Conservation (phyloP, 2,113 vertebrate species). For the Saccopteryx leptura region DNA sequence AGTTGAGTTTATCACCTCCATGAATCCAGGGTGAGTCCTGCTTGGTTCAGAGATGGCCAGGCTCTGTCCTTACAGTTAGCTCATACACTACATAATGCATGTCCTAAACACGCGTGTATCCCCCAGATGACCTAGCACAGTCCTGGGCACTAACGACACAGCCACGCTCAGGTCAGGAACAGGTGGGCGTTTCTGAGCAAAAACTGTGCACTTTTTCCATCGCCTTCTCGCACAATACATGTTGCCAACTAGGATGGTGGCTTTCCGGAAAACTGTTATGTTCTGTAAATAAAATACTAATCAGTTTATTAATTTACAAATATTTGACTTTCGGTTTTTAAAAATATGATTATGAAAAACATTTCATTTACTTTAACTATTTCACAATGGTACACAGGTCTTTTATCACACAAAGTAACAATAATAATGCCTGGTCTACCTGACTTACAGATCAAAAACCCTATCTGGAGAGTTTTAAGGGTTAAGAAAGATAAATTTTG, state of each 20-base stretch:
- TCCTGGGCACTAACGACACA: neutral
- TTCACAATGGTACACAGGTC: neutral
- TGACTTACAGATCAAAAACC: neutral
- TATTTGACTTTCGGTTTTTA: conserved; percentile 46
- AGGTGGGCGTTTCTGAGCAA: neutral
- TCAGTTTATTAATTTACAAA: conserved; percentile 35
- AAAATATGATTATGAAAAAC: conserved; percentile 21
- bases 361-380: neutral
- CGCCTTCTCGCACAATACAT: neutral
- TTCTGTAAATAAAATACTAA: conserved; percentile 22
- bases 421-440: neutral
- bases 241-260: neutral
- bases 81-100: neutral
- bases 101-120: neutral
- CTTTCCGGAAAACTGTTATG: neutral
- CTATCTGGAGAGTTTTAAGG: conserved; percentile 5
- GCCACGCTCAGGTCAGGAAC: neutral
- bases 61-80: neutral
- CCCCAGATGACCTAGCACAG: neutral
- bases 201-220: neutral
- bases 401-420: conserved; percentile 51
- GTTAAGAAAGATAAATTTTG: conserved; percentile 49
- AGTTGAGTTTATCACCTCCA: neutral
- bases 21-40: neutral
- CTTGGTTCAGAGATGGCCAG: neutral